phyloP scores from a whole-genome alignment of 1,140 invertebrate species.

The Mycetomoellerius zeteki region DNA sequence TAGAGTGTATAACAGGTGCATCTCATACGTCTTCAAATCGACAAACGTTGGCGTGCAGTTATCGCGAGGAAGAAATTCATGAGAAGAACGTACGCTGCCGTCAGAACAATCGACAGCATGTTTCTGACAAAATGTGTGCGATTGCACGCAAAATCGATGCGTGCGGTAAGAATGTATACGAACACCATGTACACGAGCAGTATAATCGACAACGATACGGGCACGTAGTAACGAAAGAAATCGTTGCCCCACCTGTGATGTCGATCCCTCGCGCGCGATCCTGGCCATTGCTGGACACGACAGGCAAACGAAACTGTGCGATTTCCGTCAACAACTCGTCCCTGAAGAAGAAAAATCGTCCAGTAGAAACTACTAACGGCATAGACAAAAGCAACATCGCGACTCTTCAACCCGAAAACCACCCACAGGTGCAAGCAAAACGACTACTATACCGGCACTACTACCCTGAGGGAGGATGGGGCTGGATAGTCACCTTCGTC shows the following conservation, averaged over 20 bases:
- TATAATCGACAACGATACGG: slow-evolving; percentile 60
- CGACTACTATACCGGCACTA: slow-evolving; percentile 88
- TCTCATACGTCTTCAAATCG: slow-evolving; percentile 23
- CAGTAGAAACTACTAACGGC: not conserved
- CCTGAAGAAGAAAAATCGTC: slow-evolving; percentile 5
- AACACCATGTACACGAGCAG: slow-evolving; percentile 19
- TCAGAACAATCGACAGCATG: slow-evolving; percentile 63
- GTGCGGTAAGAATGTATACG: not conserved
- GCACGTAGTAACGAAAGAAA: slow-evolving; percentile 61
- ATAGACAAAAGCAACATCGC: slow-evolving; percentile 22
- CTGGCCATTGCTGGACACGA: slow-evolving; percentile 77
- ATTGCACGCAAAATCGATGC: slow-evolving; percentile 16
- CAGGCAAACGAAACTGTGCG: slow-evolving; percentile 11
- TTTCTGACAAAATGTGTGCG: slow-evolving; percentile 1
- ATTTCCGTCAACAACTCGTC: slow-evolving; percentile 16
- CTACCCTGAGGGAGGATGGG: slow-evolving; percentile 94
- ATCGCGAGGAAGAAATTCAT: slow-evolving; percentile 56
- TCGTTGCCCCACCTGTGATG: slow-evolving; percentile 67
- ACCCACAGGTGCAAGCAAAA: slow-evolving; percentile 74
- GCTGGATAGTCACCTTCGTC: slow-evolving; percentile 91
- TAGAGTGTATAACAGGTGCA: not conserved
- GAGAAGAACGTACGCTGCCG: slow-evolving; percentile 53
- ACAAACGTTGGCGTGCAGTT: slow-evolving; percentile 13
- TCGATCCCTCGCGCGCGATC: slow-evolving; percentile 80
- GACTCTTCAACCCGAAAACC: not conserved